Percentiles rank a stretch among this genome's conserved stretches.
These are phyloP conservation scores for Glossosoma conforme DNA, from an alignment of 1,140 invertebrate genomes.

Conservation along the genomic window DNA sequence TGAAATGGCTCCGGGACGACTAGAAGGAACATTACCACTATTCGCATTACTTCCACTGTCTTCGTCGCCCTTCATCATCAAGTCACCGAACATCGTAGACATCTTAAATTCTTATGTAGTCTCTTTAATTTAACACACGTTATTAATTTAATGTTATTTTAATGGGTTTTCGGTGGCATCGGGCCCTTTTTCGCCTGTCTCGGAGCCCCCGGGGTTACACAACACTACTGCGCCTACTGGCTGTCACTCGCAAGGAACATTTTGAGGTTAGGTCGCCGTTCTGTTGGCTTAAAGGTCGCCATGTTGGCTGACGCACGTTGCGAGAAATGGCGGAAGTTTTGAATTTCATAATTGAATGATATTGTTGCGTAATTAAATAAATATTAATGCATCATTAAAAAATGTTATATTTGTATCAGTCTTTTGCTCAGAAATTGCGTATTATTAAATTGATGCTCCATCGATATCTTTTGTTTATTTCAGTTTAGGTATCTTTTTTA, in stretches of 20 bases:
- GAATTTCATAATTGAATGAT: too few relatives aligned
- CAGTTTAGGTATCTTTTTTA: too few relatives aligned
- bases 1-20: conserved; percentile 9
- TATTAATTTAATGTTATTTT: too few relatives aligned
- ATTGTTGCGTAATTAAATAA: too few relatives aligned
- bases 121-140: conserved; percentile 4
- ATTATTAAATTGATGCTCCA: too few relatives aligned
- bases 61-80: conserved; percentile 3
- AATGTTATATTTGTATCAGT: too few relatives aligned
- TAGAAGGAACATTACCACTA: too few relatives aligned
- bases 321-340: conserved; percentile 1
- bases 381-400: too few relatives aligned
- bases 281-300: background rate
- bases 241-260: conserved; percentile 13
- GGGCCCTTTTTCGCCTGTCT: background rate
- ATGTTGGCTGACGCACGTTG: conserved; percentile 6
- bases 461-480: too few relatives aligned
- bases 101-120: conserved; percentile 6
- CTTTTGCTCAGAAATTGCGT: too few relatives aligned
- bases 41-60: too few relatives aligned
- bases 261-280: conserved; percentile 6
- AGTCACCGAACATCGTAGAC: conserved; percentile 19
- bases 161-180: too few relatives aligned
- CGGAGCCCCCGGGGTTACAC: background rate
- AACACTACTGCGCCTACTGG: conserved; percentile 17